These are phyloP conservation scores for Electrona antarctica DNA, from an alignment of 2,113 vertebrate genomes.

Conservation along the genomic window DNA sequence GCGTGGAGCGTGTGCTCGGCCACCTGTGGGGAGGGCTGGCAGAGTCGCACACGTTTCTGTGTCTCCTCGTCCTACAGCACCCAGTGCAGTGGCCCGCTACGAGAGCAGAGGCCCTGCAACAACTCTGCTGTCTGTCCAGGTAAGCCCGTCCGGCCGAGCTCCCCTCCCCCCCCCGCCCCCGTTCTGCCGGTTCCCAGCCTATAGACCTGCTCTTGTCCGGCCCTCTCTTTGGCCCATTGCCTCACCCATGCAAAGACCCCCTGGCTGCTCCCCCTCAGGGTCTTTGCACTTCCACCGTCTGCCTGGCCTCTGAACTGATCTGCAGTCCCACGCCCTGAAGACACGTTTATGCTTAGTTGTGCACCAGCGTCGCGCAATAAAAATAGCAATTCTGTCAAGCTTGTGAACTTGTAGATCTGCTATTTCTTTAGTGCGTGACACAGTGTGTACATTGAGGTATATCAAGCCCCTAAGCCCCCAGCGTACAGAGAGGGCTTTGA, in stretches of 20 bases:
- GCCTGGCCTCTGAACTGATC: not conserved
- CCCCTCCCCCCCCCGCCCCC: constrained; percentile 13
- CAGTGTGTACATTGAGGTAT: too few relatives aligned
- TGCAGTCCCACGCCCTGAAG: not conserved
- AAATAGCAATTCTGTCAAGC: too few relatives aligned
- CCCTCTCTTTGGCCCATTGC: constrained; percentile 44
- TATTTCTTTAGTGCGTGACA: too few relatives aligned
- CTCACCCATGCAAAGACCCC: constrained; percentile 40
- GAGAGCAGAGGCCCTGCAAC: constrained; percentile 97
- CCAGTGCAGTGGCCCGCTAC: constrained; percentile 94
- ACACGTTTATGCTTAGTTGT: too few relatives aligned
- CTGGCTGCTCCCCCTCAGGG: constrained; percentile 19
- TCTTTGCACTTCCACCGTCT: constrained; percentile 7
- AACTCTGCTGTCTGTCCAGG: constrained; percentile 97
- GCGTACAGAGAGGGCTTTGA: constrained; percentile 6
- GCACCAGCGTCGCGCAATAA: too few relatives aligned
- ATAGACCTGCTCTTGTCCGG: constrained; percentile 26
- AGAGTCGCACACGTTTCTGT: constrained; percentile 96
- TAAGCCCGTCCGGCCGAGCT: constrained; percentile 70
- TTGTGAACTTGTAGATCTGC: too few relatives aligned
- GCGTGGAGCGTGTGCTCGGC: constrained; percentile 97
- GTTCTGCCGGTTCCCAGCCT: not conserved
- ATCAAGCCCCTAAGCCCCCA: not conserved
- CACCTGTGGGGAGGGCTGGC: constrained; percentile 98
- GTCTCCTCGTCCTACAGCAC: constrained; percentile 97